phyloP scores from a whole-genome alignment of 2,113 vertebrate species.

The Oenanthe oenanthe region DNA sequence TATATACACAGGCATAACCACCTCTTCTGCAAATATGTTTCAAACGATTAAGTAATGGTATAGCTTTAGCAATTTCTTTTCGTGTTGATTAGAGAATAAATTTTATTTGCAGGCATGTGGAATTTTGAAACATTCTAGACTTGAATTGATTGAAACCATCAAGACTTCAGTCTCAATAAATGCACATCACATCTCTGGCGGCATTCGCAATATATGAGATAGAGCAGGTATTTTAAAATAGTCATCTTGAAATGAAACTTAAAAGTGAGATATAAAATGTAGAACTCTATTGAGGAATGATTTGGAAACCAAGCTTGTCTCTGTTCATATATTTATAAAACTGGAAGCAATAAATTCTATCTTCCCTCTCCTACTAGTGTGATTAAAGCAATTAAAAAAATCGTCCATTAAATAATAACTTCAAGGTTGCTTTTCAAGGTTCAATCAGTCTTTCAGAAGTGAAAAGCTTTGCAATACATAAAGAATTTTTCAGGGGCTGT shows the following conservation, averaged over 20 bases:
- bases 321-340: background rate
- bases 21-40: background rate
- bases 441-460: background rate
- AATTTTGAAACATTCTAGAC: background rate
- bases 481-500: background rate
- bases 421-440: background rate
- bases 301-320: background rate
- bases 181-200: background rate
- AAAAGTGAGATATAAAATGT: background rate
- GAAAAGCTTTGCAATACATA: accelerated
- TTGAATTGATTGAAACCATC: background rate
- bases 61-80: background rate
- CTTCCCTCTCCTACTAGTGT: background rate
- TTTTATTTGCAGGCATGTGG: background rate
- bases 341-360: background rate
- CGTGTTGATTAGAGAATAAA: background rate
- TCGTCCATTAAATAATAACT: background rate
- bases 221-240: background rate
- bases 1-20: background rate
- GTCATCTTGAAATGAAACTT: background rate
- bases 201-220: background rate
- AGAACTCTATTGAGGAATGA: background rate
- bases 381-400: background rate
- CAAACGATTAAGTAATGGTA: background rate
- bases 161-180: background rate